phyloP scores from a whole-genome alignment of 2,797 vertebrate genomes.

The Phrynocephalus vlangalii region DNA sequence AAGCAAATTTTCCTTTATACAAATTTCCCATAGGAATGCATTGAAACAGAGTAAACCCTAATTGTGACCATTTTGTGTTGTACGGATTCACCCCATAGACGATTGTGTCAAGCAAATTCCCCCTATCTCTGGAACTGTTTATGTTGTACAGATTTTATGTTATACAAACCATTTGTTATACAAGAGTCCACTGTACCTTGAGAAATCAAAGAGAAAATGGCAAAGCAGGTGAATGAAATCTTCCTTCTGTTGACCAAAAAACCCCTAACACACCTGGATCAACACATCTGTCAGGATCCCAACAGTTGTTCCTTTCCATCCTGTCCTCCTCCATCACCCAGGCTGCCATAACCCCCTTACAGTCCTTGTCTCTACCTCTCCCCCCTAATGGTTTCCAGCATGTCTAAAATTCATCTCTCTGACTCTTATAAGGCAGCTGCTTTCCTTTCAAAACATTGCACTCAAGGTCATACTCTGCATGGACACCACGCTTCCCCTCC shows the following conservation, averaged over 20 bases:
- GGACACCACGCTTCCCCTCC: neutral
- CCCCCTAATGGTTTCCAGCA: rapidly evolving
- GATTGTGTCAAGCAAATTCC: no score
- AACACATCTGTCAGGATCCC: neutral
- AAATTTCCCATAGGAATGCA: no score
- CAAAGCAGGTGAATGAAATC: neutral
- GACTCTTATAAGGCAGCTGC: neutral
- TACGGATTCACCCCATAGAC: no score
- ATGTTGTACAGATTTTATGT: no score
- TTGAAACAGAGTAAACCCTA: no score
- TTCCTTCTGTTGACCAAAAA: neutral
- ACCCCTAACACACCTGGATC: neutral
- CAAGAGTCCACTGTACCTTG: no score
- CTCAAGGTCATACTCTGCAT: neutral
- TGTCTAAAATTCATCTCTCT: neutral
- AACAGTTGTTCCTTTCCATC: neutral
- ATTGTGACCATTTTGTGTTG: no score
- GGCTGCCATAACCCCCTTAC: neutral
- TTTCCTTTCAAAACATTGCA: neutral
- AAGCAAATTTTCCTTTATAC: no score
- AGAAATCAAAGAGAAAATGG: no score
- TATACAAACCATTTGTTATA: no score
- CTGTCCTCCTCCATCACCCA: neutral
- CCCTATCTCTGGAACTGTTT: no score
- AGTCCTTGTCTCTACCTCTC: neutral